Evolutionary conservation across 2,113 vertebrate genomes (phyloP), one percentile per base, ranked within the genome.

Genomic region (Sander vitreus): DNA sequence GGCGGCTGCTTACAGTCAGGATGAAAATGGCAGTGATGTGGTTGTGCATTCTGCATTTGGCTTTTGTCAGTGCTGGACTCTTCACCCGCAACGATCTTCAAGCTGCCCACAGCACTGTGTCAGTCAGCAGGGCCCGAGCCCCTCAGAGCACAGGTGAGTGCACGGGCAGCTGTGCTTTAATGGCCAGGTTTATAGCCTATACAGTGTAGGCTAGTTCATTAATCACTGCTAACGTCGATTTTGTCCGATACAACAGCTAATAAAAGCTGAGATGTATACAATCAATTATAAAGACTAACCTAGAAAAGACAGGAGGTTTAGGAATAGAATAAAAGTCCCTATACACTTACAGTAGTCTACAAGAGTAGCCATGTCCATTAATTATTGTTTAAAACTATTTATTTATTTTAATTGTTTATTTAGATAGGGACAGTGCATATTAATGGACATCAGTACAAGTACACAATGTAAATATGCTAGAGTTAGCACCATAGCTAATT

Each of bases 71-170:
- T 5, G 76, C 13, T 1, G 57, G 13, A 55, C 43, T 83, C n/a
- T 53, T 65, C 12, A 16, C 3, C 54, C 21, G 59, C 76, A 66
- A 8, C 6, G 64, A 71, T 0, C n/a, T 23, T 0, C 54, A 80
- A 33, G 15, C 5, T 0, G 23, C 36, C 5, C 6, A 15, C 54
- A 60, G 23, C 4, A 27, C 8, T 8, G 0, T 59, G 59, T 2
- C 54, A 6, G 4, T 1, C 4, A 21, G 23, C 53, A 59, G 21
- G 53, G 25, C n/a, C 2, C 43, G 39, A 3, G 19, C 21, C 25
- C 2, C 30, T 4, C 73, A 5, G 6, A 72, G 21, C 36, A 13
- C 85, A 88, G 91, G 92, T 93, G 65, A 80, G 88, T 55, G 23
- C 59, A 6, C 0, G 25, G 4, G 15, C 6, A 5, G 21, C 58